Evolutionary conservation across 2,113 vertebrate genomes (phyloP), one percentile per base, ranked within the genome.

Genomic region (Anarhynchus alexandrinus): DNA sequence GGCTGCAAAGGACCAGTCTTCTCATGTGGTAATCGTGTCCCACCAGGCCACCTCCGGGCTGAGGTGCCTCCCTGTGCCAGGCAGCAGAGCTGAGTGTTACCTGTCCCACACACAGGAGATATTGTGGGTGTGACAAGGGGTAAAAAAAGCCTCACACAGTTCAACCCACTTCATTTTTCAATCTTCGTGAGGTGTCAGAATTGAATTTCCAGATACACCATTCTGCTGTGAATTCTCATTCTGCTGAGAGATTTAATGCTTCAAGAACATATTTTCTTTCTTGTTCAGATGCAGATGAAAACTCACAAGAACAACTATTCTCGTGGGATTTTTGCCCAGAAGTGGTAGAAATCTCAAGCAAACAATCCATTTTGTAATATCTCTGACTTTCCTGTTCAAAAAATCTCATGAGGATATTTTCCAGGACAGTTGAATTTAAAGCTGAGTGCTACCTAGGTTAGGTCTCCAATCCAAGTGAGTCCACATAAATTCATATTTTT

Each of bases 1-100:
- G n/a, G 12, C 52, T 80, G 55, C 43, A 59, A 49, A 74, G 49
- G 36, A 29, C 4, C 10, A 6, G 38, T 25, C 51, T 32, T 34
- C 23, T 82, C 69, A 10, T 6, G 5, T 0, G 1, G 42, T 4
- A 21, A 2, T 15, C 4, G 0, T 25, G 40, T n/a, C 40, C 14
- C 36, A 43, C 19, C 1, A 0, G 15, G 10, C 22, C 66, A 40
- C 6, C 10, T 36, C 40, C 7, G 23, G 32, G 45, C 36, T 88
- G 82, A 66, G 40, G 18, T 32, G 21, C 20, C 15, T 67, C 74
- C 30, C 49, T 13, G 43, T 7, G 10, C 25, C 0, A 3, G 26
- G 47, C 80, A 85, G 47, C 36, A 72, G 25, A 66, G 32, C 58
- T 49, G 34, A 88, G 51, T 4, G 1, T 11, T 86, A 42, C 36